Conservation (phyloP, 2,797 vertebrate genomes). For the Peromyscus nudipes region DNA sequence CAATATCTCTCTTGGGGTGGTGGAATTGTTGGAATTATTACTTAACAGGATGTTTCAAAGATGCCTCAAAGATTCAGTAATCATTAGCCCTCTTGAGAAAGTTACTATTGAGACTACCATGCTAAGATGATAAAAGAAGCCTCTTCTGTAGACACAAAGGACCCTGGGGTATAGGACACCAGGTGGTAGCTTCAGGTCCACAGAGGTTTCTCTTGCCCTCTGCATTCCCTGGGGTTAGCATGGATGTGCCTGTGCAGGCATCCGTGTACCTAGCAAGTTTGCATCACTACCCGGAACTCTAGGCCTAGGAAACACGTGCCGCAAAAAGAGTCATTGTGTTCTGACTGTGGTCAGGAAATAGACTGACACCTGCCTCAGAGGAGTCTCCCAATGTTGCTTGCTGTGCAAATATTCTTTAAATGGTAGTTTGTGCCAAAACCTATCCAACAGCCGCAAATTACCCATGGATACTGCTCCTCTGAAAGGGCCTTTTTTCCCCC, state of each 20-base stretch:
- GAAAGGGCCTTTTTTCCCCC: background rate
- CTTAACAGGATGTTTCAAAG: background rate
- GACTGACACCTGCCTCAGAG: background rate
- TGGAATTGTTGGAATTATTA: background rate
- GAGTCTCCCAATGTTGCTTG: background rate
- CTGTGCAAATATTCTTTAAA: background rate
- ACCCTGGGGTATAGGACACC: background rate
- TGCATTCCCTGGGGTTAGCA: background rate
- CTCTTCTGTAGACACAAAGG: background rate
- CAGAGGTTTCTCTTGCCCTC: background rate
- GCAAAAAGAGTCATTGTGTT: background rate
- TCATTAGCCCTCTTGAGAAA: background rate
- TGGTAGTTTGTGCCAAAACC: background rate
- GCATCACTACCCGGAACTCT: background rate
- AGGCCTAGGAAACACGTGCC: background rate
- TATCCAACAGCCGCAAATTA: background rate
- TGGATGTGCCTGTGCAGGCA: background rate
- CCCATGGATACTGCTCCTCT: background rate
- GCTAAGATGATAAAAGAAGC: background rate
- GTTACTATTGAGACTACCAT: background rate
- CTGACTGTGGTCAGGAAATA: background rate
- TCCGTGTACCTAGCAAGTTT: background rate
- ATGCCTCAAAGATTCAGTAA: background rate
- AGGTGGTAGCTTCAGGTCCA: background rate
- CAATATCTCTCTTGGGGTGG: fast-evolving